Percentiles rank a stretch among this genome's conserved stretches.
Conservation (phyloP, 2,797 vertebrate genomes). For the Myotis planiceps region DNA sequence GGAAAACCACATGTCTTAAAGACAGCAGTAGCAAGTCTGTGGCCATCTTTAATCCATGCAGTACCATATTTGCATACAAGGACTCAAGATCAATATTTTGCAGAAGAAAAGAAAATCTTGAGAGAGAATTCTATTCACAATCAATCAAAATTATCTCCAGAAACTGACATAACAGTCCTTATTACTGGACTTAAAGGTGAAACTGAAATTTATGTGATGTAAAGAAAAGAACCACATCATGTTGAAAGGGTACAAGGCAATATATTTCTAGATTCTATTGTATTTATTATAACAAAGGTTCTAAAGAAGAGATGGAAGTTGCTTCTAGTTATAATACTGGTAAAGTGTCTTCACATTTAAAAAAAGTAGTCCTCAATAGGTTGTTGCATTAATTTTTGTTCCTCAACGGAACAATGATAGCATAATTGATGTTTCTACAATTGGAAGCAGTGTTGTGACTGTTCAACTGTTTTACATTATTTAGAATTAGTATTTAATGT, state of each 20-base stretch:
- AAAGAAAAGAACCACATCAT: neutral
- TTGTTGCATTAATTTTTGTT: neutral
- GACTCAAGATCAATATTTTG: neutral
- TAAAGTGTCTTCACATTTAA: neutral
- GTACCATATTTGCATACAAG: neutral
- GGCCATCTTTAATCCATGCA: neutral
- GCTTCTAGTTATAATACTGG: neutral
- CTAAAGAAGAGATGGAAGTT: conserved; percentile 18
- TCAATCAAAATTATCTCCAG: conserved; percentile 34
- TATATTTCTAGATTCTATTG: neutral
- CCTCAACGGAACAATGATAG: neutral
- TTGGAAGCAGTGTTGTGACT: neutral
- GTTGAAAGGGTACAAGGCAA: neutral
- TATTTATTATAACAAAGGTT: neutral
- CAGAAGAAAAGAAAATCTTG: neutral
- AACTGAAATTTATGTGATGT: neutral
- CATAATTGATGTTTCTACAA: conserved; percentile 30
- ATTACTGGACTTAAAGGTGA: neutral
- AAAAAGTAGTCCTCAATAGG: neutral
- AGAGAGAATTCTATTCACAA: neutral
- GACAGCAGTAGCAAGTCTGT: neutral
- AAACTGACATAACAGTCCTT: neutral
- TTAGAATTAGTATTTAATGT: neutral
- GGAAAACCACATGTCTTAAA: neutral
- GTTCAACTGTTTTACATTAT: neutral